Conservation (phyloP, 2,113 vertebrate species). For the Coracopsis vasa region DNA sequence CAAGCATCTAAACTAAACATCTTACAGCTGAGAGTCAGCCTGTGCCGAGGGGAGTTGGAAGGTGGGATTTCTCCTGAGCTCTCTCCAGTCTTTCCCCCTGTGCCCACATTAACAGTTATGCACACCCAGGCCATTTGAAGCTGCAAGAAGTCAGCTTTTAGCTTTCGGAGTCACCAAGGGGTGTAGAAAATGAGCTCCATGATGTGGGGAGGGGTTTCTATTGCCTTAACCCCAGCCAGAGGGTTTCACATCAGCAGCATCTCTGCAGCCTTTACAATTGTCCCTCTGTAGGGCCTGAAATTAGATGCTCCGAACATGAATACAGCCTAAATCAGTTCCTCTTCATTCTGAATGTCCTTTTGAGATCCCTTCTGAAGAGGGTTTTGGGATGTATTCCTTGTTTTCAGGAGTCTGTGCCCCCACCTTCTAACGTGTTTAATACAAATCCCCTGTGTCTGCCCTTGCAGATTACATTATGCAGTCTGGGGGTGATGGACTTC, state of each 20-base stretch:
- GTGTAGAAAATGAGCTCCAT: neutral
- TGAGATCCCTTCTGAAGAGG: neutral
- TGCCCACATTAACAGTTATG: too few species aligned
- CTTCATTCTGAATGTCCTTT: neutral
- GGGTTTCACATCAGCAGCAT: neutral
- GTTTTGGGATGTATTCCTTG: neutral
- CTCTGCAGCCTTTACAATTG: neutral
- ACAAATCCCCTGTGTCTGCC: neutral
- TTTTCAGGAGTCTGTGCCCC: neutral
- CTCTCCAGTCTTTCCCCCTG: neutral
- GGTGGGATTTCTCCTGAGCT: neutral
- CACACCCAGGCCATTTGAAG: neutral
- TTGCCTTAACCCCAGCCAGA: neutral
- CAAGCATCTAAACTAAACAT: neutral
- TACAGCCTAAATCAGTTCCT: neutral
- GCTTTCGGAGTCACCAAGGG: neutral
- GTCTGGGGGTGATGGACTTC: conserved; percentile 23
- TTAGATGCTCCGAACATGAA: rapidly evolving
- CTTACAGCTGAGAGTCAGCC: neutral
- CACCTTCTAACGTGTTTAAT: neutral
- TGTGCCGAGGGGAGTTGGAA: neutral
- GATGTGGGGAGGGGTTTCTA: neutral
- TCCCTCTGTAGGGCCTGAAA: neutral
- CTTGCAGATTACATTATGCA: conserved; percentile 41
- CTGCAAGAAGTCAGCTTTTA: neutral